These are phyloP conservation scores for Thera obeliscata DNA, from an alignment of 2,888 invertebrate genomes.

Conservation along the genomic window DNA sequence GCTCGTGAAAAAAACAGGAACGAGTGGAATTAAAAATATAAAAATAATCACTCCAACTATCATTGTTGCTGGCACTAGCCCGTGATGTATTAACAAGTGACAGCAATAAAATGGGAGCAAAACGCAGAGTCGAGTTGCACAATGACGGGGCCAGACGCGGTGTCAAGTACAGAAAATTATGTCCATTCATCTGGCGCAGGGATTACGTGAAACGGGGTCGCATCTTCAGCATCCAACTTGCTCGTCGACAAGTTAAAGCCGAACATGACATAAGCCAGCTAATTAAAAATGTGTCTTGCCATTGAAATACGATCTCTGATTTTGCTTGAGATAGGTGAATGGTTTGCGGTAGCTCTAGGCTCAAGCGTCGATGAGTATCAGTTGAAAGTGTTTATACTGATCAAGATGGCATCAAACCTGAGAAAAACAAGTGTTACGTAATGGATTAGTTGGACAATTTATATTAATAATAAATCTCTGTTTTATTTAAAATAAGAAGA, in stretches of 20 bases:
- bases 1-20: too few species aligned
- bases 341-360: neutral
- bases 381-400: neutral
- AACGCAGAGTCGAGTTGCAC: slow-evolving; percentile 66
- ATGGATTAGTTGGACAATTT: too few species aligned
- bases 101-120: slow-evolving; percentile 74
- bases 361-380: neutral
- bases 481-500: too few species aligned
- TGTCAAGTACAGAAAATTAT: slow-evolving; percentile 83
- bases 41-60: slow-evolving; percentile 3
- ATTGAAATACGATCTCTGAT: slow-evolving; percentile 28
- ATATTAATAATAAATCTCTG: too few species aligned
- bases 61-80: slow-evolving; percentile 19
- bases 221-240: slow-evolving; percentile 68
- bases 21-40: neutral
- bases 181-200: slow-evolving; percentile 78
- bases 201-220: slow-evolving; percentile 79
- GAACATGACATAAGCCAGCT: slow-evolving; percentile 57
- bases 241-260: slow-evolving; percentile 66
- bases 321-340: slow-evolving; percentile 1
- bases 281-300: slow-evolving; percentile 58
- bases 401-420: too few species aligned
- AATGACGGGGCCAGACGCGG: slow-evolving; percentile 73
- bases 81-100: slow-evolving; percentile 57
- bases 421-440: too few species aligned